Conservation (phyloP, 2,113 vertebrate genomes). For the Macaca fascicularis region T2T-MFA8v1.1 NC_088387.1:66956501-66957000, state of each 20-base stretch:
- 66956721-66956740: not conserved
- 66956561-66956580: not conserved
- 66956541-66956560: not conserved
- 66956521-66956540: not conserved
- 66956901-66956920: slow-evolving; percentile 7
- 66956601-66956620: not conserved
- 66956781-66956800: not conserved
- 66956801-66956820: not conserved
- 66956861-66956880: not conserved
- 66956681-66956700: not conserved
- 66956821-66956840: not conserved
- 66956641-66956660: not conserved
- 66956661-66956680: not conserved
- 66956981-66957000: not conserved
- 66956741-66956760: not conserved
- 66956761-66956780: not conserved
- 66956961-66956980: not conserved
- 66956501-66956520: not conserved
- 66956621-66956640: not conserved
- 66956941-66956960: not conserved
- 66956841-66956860: not conserved
- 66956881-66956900: not conserved
- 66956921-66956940: not conserved
- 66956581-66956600: slow-evolving; percentile 11
- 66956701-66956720: not conserved